Conservation (phyloP, 2,888 invertebrate genomes). For the Metellina segmentata region DNA sequence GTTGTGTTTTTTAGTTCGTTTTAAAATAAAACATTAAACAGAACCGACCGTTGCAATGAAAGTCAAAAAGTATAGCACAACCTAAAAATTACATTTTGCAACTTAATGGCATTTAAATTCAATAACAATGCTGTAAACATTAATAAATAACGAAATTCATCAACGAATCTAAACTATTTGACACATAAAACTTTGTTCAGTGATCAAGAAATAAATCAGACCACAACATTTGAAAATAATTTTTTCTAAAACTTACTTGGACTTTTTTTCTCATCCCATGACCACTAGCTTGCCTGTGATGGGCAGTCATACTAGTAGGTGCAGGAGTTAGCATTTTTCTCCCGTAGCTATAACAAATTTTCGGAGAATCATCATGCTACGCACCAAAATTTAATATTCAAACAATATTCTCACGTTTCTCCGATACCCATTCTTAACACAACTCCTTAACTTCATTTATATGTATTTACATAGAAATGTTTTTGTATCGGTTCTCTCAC, state of each 20-base stretch:
- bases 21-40: no score
- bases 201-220: not conserved
- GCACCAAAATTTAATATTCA: not conserved
- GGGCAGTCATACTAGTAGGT: constrained; percentile 76
- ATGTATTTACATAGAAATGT: not conserved
- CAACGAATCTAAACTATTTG: no score
- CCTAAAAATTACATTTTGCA: no score
- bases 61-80: no score
- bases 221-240: not conserved
- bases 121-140: no score
- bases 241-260: constrained; percentile 81
- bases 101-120: no score
- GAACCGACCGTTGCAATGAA: no score
- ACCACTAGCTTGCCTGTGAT: constrained; percentile 80
- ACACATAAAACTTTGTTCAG: no score
- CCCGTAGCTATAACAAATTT: constrained; percentile 20
- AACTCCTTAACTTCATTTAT: not conserved
- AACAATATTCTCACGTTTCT: not conserved
- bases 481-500: not conserved
- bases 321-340: constrained; percentile 74
- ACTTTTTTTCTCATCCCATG: constrained; percentile 83
- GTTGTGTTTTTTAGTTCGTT: no score
- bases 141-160: no score
- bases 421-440: not conserved
- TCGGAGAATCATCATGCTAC: constrained; percentile 27